A percentile compares a stretch with the other conserved stretches of the same genome.
These are phyloP conservation scores for Drosophila albomicans DNA, from an alignment of 1,140 invertebrate genomes.

Conservation along the genomic window DNA sequence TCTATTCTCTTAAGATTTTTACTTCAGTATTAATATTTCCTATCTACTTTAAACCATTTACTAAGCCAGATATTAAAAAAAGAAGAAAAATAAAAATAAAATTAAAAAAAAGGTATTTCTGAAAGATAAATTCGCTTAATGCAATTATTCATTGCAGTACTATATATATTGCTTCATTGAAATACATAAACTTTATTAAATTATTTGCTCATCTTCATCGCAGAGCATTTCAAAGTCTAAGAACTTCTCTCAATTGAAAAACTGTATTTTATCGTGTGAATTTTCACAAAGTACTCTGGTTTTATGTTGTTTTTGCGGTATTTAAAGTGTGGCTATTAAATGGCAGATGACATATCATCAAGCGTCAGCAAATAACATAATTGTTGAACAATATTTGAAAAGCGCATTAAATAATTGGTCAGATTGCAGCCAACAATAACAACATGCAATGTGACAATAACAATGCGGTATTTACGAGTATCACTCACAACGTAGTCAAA, in stretches of 20 bases:
- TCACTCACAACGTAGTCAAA: neutral
- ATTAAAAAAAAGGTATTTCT: no score
- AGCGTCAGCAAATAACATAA: conserved; percentile 57
- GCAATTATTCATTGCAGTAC: no score
- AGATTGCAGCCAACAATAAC: neutral
- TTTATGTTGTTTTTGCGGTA: conserved; percentile 6
- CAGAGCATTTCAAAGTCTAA: conserved; percentile 21
- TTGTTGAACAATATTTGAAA: conserved; percentile 59
- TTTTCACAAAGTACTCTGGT: conserved; percentile 36
- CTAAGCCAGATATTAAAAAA: no score
- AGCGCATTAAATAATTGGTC: conserved; percentile 59
- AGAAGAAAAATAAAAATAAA: no score
- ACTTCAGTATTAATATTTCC: no score
- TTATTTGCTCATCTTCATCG: no score
- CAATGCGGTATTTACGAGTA: conserved; percentile 19
- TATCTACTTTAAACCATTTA: no score
- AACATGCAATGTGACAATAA: conserved; percentile 18
- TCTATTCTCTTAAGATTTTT: no score
- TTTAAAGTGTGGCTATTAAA: conserved; percentile 47
- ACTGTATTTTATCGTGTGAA: conserved; percentile 22
- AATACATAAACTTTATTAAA: no score
- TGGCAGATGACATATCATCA: conserved; percentile 25
- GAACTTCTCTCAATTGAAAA: neutral
- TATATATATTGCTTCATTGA: no score
- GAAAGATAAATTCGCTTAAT: no score